These are phyloP conservation scores for Drosophila asahinai DNA, from an alignment of 1,140 invertebrate species.

Conservation along the genomic window DNA sequence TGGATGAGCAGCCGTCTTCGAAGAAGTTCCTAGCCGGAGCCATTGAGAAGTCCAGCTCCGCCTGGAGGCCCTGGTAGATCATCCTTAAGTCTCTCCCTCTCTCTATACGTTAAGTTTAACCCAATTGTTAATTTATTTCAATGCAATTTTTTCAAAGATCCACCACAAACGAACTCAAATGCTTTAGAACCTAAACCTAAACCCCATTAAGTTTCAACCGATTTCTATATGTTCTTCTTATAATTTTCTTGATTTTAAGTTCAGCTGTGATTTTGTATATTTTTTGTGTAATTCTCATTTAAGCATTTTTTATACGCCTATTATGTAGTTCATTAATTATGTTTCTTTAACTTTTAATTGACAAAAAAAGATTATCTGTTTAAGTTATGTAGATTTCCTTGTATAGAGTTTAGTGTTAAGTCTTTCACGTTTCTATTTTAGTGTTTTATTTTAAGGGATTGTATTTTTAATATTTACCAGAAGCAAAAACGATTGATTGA, in stretches of 20 bases:
- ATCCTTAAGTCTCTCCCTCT: background rate
- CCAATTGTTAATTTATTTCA: conserved; percentile 72
- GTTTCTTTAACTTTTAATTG: conserved; percentile 27
- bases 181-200: conserved; percentile 37
- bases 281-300: conserved; percentile 70
- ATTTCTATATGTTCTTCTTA: conserved; percentile 36
- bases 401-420: conserved; percentile 50
- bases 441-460: conserved; percentile 29
- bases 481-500: conserved; percentile 3
- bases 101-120: conserved; percentile 64
- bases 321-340: conserved; percentile 58
- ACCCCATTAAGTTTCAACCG: conserved; percentile 41
- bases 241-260: conserved; percentile 72
- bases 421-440: conserved; percentile 58
- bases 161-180: conserved; percentile 24
- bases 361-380: conserved; percentile 34
- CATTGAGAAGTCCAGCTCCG: conserved; percentile 64
- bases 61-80: conserved; percentile 62
- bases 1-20: conserved; percentile 66
- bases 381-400: conserved; percentile 74
- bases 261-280: conserved; percentile 83
- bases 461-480: conserved; percentile 28
- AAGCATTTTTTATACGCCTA: conserved; percentile 45
- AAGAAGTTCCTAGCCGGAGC: conserved; percentile 68
- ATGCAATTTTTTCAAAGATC: conserved; percentile 58